Evolutionary conservation across 2,113 vertebrate species (phyloP).

Genomic region (Pandion haliaetus): DNA sequence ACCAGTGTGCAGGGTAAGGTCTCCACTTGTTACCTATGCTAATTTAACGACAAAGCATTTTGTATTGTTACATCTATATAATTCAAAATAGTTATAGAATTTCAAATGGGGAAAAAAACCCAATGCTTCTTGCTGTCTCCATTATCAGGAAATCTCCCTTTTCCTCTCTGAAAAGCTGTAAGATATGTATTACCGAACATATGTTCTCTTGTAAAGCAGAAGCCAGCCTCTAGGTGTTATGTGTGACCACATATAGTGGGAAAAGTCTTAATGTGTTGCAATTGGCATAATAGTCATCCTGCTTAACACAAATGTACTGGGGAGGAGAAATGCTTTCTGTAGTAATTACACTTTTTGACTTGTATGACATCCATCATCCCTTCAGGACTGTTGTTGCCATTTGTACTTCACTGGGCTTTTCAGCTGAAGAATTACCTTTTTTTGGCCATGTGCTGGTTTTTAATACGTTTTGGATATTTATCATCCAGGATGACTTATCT

Average conservation of each 20-base stretch:
- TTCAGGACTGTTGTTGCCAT: not conserved
- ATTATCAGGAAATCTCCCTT: not conserved
- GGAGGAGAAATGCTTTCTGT: not conserved
- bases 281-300: not conserved
- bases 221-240: not conserved
- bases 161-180: not conserved
- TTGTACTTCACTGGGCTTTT: not conserved
- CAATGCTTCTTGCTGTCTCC: not conserved
- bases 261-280: not conserved
- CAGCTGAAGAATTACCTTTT: not conserved
- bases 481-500: not conserved
- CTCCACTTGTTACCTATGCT: not conserved
- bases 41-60: not conserved
- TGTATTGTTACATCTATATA: not conserved
- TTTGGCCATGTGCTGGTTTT: not conserved
- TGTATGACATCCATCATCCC: not conserved
- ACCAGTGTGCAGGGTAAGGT: not conserved
- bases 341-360: not conserved
- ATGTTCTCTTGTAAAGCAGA: not conserved
- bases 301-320: not conserved
- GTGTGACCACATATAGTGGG: not conserved
- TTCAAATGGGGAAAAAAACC: accelerated
- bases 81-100: not conserved
- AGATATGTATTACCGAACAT: not conserved
- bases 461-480: not conserved